Base-by-base conservation (phyloP, 2,888 invertebrate species). In the Calliopum simillimum region DNA sequence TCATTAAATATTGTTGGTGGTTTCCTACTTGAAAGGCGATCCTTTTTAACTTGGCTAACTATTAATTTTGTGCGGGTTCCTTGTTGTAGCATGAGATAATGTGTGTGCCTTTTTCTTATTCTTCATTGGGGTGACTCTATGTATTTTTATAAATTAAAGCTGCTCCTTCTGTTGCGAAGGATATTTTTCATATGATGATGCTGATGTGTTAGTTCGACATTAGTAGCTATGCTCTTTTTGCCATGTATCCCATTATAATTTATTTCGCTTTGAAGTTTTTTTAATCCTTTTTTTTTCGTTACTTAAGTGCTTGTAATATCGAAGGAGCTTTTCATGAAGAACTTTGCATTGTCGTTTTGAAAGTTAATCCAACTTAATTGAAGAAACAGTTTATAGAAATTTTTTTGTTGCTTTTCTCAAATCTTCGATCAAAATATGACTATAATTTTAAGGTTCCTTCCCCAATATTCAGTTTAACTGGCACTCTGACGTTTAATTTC, bases 31-130 rank as follows among this genome's bases (percentile, higher is more conserved):
- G 84, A 81, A 75, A 79, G 80, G 79, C 80, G 77, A 84, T 84
- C 82, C 83, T 81, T 84, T 81, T 83, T 76, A 81, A 77, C 81
- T 80, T 79, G 82, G 75, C 79, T 77, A 83, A 80, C 84, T 80
- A 84, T 84, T 84, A 82, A 83, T 84, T 82, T 79, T 79, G 76
- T 76, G 75, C 73, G 75, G 73, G 71, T 58, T 64, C 43, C 14
- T 21, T 59, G 47, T 44, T n/a, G 61, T n/a, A 56, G 1, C 56
- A 21, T 19, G 49, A 49, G 49, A 49, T 53, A 23, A 33, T 33
- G 14, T 21, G 5, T 14, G 47, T 46, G 43, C 21, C 5, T 5
- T 53, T 21, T 51, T 21, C 33, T 53, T 49, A 5, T 51, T 64
- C n/a, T 33, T 53, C 41, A 41, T 53, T 14, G 41, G 16, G 43